A percentile compares a stretch with the other conserved stretches of the same genome.
Evolutionary conservation across 2,113 vertebrate genomes (phyloP).

Genomic region (Cheirogaleus medius): DNA sequence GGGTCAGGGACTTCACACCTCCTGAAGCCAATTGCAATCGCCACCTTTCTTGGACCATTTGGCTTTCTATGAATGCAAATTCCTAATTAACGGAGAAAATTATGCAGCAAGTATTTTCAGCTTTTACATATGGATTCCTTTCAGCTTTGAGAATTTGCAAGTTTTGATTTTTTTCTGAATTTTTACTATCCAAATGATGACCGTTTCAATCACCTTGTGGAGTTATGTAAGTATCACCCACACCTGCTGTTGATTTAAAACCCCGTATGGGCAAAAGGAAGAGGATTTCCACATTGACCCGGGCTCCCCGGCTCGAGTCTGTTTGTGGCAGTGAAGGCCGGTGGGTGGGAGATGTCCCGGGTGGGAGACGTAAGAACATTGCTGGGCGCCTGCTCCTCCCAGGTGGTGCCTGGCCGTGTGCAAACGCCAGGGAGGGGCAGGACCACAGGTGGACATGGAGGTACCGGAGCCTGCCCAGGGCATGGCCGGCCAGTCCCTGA

Average conservation of each 20-base stretch:
- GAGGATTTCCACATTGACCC: neutral
- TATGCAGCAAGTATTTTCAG: neutral
- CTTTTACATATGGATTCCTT: neutral
- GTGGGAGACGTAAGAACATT: rapidly evolving
- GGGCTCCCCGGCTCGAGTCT: neutral
- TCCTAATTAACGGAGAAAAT: neutral
- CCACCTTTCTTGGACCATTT: neutral
- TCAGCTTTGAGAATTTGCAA: neutral
- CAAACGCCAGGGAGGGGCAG: neutral
- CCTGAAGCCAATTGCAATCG: neutral
- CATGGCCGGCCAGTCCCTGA: rapidly evolving
- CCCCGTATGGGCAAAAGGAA: too few species aligned
- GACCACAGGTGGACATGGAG: too few species aligned
- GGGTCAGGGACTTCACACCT: neutral
- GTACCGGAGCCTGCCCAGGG: too few species aligned
- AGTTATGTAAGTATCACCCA: neutral
- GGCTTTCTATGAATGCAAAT: neutral
- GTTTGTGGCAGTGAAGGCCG: rapidly evolving
- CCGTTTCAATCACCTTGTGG: neutral
- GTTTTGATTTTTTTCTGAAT: neutral
- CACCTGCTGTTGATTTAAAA: neutral
- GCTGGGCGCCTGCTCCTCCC: neutral
- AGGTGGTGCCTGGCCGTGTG: rapidly evolving
- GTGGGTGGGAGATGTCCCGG: too few species aligned
- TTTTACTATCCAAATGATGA: neutral